phyloP scores from a whole-genome alignment of 2,888 invertebrate genomes.

The Xanthorhoe designata region DNA sequence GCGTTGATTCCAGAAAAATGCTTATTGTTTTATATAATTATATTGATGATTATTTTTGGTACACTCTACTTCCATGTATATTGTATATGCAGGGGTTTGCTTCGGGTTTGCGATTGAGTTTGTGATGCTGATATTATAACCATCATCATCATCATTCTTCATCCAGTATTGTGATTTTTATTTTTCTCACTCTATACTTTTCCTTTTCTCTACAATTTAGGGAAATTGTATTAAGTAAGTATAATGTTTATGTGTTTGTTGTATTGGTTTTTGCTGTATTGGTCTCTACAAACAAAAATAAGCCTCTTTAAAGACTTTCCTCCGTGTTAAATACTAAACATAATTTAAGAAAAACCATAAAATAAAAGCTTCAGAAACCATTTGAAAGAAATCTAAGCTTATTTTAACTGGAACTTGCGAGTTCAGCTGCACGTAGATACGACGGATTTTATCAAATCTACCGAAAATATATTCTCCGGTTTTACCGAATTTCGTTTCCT shows the following conservation, averaged over 20 bases:
- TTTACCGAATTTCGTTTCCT: constrained; percentile 49
- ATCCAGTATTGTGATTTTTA: no score
- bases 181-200: no score
- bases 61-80: constrained; percentile 27
- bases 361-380: background rate
- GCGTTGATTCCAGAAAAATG: no score
- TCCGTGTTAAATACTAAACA: no score
- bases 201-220: no score
- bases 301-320: no score
- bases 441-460: constrained; percentile 41
- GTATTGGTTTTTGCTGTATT: no score
- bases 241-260: no score
- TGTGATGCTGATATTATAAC: background rate
- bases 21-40: no score
- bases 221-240: no score
- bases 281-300: no score
- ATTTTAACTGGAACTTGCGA: constrained; percentile 12
- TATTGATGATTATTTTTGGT: constrained; percentile 39
- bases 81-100: background rate
- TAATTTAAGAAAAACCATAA: background rate
- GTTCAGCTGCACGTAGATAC: constrained; percentile 29
- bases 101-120: no score
- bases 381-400: constrained; percentile 5
- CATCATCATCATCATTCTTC: background rate
- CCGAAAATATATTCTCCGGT: constrained; percentile 40